Evolutionary conservation across 2,888 invertebrate genomes (phyloP), one percentile per base, ranked within the genome.

Genomic region (Notodonta dromedarius): DNA sequence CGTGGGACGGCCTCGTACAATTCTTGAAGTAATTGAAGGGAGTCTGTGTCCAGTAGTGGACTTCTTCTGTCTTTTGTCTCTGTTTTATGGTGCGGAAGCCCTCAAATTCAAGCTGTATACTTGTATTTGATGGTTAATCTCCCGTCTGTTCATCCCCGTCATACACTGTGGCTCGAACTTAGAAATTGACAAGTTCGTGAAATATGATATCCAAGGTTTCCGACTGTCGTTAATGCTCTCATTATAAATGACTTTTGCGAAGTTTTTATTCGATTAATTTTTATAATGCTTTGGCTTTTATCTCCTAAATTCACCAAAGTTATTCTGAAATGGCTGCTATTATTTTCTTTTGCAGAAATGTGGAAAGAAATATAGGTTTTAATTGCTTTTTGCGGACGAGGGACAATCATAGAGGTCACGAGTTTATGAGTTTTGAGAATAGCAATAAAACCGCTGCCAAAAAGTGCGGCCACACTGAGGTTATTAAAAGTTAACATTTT

Each of bases 181-280:
- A 76, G 80, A 78, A 81, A 77, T 76, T 76, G 71, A 73, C 64
- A 77, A 80, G 76, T 77, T 76, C 55, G 58, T 62, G 69, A 74
- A 82, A 79, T 73, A 75, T 72, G 71, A 78, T 75, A 76, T 65
- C 74, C 59, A 70, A 76, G 63, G 58, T 64, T 68, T 63, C 69
- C 68, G 61, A 58, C 61, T 61, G 74, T 70, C 69, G 57, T 71
- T 61, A 71, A 69, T 62, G 70, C 68, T 71, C 72, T 70, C 67
- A 68, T 68, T 65, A 67, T 66, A 62, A 70, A 79, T 73, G 67
- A 72, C 70, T 76, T 68, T 66, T 50, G 58, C 53, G 53, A 68
- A 66, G 65, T 65, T 61, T 58, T 73, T 70, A 72, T 74, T 40
- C 66, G 66, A 67, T 71, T 69, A 71, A 71, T 71, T 73, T 70